Evolutionary conservation across 2,113 vertebrate genomes (phyloP).

Genomic region (Cyprinodon tularosa): DNA sequence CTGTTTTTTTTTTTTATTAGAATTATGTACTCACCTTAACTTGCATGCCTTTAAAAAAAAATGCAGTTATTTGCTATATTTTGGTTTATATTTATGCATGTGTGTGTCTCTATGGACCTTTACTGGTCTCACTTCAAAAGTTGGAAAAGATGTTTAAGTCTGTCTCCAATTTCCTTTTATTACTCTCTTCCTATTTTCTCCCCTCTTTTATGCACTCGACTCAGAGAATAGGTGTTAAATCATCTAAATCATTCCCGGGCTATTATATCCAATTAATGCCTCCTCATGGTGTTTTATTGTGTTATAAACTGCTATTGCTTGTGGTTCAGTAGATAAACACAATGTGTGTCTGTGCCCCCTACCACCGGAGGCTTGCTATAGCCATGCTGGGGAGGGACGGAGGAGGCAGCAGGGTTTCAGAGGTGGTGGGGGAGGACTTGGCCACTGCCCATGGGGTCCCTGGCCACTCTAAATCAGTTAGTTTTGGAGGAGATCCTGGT

Average conservation of each 20-base stretch:
- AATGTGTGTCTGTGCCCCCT: slow-evolving; percentile 83
- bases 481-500: slow-evolving; percentile 87
- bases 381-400: slow-evolving; percentile 69
- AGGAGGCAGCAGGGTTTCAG: neutral
- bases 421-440: slow-evolving; percentile 73
- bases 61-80: neutral
- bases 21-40: neutral
- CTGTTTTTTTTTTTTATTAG: slow-evolving; percentile 16
- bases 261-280: slow-evolving; percentile 94
- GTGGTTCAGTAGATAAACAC: slow-evolving; percentile 94
- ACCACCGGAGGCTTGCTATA: slow-evolving; percentile 78
- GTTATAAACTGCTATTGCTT: slow-evolving; percentile 90
- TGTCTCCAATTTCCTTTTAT: slow-evolving; percentile 61
- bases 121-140: slow-evolving; percentile 35
- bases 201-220: slow-evolving; percentile 64
- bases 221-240: slow-evolving; percentile 80
- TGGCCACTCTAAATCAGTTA: slow-evolving; percentile 82
- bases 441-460: slow-evolving; percentile 79
- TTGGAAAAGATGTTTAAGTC: slow-evolving; percentile 55
- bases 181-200: slow-evolving; percentile 48
- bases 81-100: neutral
- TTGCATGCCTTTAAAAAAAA: neutral
- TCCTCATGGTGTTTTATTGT: slow-evolving; percentile 93
- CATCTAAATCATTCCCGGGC: slow-evolving; percentile 82
- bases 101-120: slow-evolving; percentile 4